phyloP scores from a whole-genome alignment of 92 coral and sea anemone species.

The Blastomussa wellsi region DNA sequence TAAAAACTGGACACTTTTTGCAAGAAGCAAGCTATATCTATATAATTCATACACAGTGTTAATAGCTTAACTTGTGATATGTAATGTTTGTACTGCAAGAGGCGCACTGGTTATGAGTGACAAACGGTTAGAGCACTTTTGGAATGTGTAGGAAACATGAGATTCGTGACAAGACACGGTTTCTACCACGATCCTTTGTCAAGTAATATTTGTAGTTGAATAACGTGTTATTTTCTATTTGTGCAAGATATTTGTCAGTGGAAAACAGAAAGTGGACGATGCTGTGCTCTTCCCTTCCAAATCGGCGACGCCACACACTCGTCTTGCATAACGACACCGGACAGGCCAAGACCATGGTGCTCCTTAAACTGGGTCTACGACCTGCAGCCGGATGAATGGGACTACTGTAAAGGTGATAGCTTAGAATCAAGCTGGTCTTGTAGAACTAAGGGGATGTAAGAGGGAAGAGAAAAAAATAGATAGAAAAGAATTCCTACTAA shows the following conservation, averaged over 20 bases:
- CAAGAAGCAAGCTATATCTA: no score
- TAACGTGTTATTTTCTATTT: not conserved
- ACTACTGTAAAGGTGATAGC: conserved; percentile 44
- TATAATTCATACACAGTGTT: no score
- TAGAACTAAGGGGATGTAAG: no score
- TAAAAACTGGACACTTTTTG: no score
- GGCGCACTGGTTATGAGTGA: not conserved
- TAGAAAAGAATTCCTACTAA: no score
- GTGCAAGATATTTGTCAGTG: conserved; percentile 29
- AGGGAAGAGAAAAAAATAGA: no score
- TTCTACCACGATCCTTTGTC: not conserved
- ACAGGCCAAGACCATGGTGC: conserved; percentile 42
- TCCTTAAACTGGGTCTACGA: not conserved
- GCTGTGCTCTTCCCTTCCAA: conserved; percentile 36
- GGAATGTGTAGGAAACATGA: no score
- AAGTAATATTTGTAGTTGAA: not conserved
- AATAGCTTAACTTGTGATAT: no score
- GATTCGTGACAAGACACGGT: not conserved
- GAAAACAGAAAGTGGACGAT: conserved; percentile 28
- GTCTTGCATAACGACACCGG: conserved; percentile 36
- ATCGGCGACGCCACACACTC: conserved; percentile 14
- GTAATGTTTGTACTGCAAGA: not conserved
- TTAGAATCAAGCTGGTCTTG: not conserved
- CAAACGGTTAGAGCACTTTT: not conserved
- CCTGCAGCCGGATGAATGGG: not conserved